These are phyloP conservation scores for Clusia tigrina DNA, from an alignment of 2,888 invertebrate species.

Conservation along the genomic window DNA sequence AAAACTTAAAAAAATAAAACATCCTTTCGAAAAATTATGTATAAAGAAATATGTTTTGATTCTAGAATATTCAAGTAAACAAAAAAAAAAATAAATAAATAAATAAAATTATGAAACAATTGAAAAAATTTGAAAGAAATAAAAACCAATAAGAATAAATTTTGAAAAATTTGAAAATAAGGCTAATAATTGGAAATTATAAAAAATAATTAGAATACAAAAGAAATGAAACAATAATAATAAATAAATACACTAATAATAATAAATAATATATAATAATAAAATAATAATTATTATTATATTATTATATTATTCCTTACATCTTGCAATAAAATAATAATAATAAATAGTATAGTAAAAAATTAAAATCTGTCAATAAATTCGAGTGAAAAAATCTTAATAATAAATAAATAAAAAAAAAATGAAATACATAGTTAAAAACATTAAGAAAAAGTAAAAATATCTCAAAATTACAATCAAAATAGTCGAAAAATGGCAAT, in stretches of 20 bases:
- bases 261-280: no score
- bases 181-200: background rate
- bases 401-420: background rate
- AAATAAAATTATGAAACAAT: background rate
- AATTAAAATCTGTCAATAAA: no score
- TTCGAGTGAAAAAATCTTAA: no score
- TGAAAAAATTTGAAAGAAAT: background rate
- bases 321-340: no score
- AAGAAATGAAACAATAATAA: background rate
- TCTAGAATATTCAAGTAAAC: background rate
- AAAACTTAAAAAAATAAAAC: no score
- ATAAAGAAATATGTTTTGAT: no score
- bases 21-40: no score
- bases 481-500: no score
- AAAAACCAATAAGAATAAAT: background rate
- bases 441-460: background rate
- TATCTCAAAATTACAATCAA: background rate
- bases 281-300: no score
- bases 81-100: background rate
- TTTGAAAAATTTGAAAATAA: background rate
- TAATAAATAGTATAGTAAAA: no score
- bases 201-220: background rate
- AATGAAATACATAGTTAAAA: background rate
- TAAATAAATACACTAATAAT: no score
- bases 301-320: no score